A percentile compares a stretch with the other conserved stretches of the same genome.
These are phyloP conservation scores for Scaptomyza cyrtandrae DNA, from an alignment of 2,888 invertebrate genomes.

Conservation along the genomic window DNA sequence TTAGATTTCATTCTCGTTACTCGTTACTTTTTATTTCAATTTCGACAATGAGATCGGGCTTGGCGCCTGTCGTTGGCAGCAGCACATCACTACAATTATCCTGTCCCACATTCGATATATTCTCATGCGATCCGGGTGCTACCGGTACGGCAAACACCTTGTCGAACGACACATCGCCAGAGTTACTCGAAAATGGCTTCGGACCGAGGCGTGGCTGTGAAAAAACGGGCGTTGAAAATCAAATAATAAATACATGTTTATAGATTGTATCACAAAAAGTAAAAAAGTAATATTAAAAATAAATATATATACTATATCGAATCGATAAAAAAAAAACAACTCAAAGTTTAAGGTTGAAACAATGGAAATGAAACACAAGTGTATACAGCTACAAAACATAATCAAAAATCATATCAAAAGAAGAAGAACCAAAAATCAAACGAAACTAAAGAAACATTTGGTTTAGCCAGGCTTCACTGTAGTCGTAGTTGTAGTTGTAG, in stretches of 20 bases:
- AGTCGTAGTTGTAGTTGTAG: conserved; percentile 46
- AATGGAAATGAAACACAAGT: not conserved
- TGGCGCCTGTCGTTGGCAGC: conserved; percentile 33
- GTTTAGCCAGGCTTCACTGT: conserved; percentile 9
- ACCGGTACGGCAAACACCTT: conserved; percentile 92
- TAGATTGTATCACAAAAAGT: not conserved
- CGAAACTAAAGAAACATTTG: not conserved
- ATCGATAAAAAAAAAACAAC: too few relatives aligned
- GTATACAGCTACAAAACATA: too few relatives aligned
- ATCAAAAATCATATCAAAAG: not conserved
- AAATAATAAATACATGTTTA: not conserved
- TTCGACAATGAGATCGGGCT: conserved; percentile 84
- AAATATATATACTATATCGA: not conserved
- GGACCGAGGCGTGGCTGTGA: conserved; percentile 92
- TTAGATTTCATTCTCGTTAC: not conserved
- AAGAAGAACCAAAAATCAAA: not conserved
- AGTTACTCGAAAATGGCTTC: conserved; percentile 92
- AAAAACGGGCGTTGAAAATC: conserved; percentile 38
- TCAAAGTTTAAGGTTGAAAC: too few relatives aligned
- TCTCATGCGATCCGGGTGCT: conserved; percentile 86
- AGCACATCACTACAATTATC: conserved; percentile 43
- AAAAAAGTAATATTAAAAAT: not conserved
- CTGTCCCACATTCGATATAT: conserved; percentile 72
- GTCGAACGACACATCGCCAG: conserved; percentile 91
- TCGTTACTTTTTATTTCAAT: conserved; percentile 85